Conservation (phyloP, 2,113 vertebrate genomes). For the Lepidothrix coronata region DNA sequence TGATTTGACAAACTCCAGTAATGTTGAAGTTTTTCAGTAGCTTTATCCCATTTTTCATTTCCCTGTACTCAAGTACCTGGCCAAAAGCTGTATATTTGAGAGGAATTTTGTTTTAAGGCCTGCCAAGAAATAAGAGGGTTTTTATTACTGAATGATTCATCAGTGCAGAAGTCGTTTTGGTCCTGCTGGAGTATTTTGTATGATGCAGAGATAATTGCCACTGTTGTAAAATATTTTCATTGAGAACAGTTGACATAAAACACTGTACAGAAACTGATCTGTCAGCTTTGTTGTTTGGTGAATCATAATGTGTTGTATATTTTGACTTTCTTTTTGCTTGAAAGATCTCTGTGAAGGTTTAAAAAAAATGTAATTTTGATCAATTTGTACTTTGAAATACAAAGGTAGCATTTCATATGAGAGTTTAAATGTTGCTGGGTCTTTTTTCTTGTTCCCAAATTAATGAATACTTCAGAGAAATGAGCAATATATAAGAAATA, state of each 20-base stretch:
- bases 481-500: background rate
- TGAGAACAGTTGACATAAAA: constrained; percentile 58
- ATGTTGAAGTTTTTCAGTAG: background rate
- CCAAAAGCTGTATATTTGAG: background rate
- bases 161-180: constrained; percentile 48
- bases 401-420: background rate
- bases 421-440: background rate
- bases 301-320: constrained; percentile 43
- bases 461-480: background rate
- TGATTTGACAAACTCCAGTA: background rate
- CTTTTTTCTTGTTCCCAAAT: background rate
- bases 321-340: constrained; percentile 15
- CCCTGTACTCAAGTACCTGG: background rate
- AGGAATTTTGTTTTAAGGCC: constrained; percentile 6
- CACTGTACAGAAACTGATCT: constrained; percentile 43
- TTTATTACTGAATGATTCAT: constrained; percentile 53
- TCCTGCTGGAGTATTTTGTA: constrained; percentile 12
- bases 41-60: background rate
- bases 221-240: constrained; percentile 47
- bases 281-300: constrained; percentile 46
- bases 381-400: background rate
- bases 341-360: background rate
- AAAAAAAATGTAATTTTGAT: background rate
- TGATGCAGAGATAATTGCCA: constrained; percentile 30
- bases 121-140: constrained; percentile 4